phyloP scores from a whole-genome alignment of 2,113 vertebrate genomes.

The Struthio camelus region DNA sequence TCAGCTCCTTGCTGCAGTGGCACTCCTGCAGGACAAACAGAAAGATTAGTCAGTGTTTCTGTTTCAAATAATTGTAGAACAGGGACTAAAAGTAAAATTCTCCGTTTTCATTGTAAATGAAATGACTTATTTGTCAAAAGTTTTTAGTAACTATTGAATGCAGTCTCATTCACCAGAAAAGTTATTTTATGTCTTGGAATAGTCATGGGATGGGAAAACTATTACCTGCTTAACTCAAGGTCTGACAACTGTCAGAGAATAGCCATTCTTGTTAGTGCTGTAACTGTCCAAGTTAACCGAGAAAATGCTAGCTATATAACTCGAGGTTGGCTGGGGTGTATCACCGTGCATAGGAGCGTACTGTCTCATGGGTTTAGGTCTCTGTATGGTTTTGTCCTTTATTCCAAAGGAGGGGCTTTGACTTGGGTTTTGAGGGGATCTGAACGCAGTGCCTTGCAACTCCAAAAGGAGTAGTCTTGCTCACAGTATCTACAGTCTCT shows the following conservation, averaged over 20 bases:
- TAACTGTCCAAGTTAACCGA: neutral
- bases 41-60: neutral
- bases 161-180: neutral
- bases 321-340: neutral
- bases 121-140: accelerated
- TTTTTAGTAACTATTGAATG: neutral
- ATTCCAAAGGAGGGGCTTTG: neutral
- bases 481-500: neutral
- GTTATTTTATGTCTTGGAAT: neutral
- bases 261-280: neutral
- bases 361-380: neutral
- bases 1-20: neutral
- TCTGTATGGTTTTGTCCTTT: neutral
- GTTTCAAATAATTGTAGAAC: neutral
- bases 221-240: neutral
- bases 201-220: neutral
- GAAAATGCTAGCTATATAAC: neutral
- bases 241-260: neutral
- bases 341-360: neutral
- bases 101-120: neutral
- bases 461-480: neutral
- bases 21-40: neutral
- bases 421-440: accelerated
- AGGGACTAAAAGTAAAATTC: neutral
- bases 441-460: neutral